Evolutionary conservation across 1,140 invertebrate species (phyloP).

Genomic region (Manduca sexta): DNA sequence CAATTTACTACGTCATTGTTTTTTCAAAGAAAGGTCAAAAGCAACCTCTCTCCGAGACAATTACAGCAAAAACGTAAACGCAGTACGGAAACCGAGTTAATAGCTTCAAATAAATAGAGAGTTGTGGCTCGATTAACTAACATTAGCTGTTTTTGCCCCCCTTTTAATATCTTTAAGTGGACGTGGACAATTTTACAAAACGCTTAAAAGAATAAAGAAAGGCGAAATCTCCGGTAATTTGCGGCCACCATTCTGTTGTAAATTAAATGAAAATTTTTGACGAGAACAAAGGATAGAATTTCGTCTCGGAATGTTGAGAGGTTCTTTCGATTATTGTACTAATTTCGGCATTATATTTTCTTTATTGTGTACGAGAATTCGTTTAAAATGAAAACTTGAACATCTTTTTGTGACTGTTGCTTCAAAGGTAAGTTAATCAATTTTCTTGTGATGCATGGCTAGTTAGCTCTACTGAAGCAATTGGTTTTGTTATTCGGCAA

Average conservation of each 20-base stretch:
- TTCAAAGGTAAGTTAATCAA: no score
- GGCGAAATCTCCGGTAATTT: constrained; percentile 39
- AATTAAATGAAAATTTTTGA: constrained; percentile 50
- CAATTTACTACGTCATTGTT: no score
- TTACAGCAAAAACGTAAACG: background rate
- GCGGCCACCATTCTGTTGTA: constrained; percentile 35
- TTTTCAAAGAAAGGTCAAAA: background rate
- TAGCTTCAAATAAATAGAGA: constrained; percentile 12
- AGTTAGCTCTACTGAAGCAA: no score
- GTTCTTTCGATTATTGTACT: constrained; percentile 16
- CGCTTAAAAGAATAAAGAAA: constrained; percentile 37
- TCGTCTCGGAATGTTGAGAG: constrained; percentile 9
- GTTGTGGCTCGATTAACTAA: constrained; percentile 26
- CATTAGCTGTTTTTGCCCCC: constrained; percentile 29
- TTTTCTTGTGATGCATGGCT: no score
- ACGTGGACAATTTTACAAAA: constrained; percentile 43
- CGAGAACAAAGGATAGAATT: constrained; percentile 27
- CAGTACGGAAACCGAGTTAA: background rate
- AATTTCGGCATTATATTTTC: constrained; percentile 2
- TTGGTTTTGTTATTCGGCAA: no score
- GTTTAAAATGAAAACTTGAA: no score
- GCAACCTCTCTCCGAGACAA: constrained; percentile 4
- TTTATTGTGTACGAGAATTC: no score
- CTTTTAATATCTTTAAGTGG: constrained; percentile 49
- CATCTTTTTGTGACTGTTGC: no score